Base-by-base conservation (phyloP, 2,888 invertebrate genomes). In the Ernsta delagoae region DNA sequence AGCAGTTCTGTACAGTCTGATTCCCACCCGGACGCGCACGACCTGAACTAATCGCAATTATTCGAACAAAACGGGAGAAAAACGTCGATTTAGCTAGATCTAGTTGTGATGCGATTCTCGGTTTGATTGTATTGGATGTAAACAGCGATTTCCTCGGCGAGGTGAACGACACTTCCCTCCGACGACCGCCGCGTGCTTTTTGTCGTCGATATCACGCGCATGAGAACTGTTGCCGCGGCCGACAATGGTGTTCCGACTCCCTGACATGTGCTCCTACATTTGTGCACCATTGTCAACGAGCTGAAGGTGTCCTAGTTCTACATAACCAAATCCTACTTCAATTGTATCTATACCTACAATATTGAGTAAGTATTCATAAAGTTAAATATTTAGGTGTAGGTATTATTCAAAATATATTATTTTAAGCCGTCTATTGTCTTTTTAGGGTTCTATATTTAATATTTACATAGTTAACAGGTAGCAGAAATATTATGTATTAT, bases 141-240 rank as follows among this genome's bases (percentile, higher is more conserved):
- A 86, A 84, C 82, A 85, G 77, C 76, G 80, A 83, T 85, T 87
- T 85, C 82, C 80, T 80, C 71, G 65, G 70, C 68, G 75, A 76
- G 88, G 87, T 88, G 83, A 88, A 86, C 78, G 88, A 86, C 87
- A 79, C 75, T 70, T 72, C 68, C 64, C 66, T 72, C 71, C 74
- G 77, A 75, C 77, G 64, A 75, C 77, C 63, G 69, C 70, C 70
- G 66, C 72, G 74, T 24, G 31, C 75, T 85, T 84, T 86, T 85
- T 84, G 79, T 78, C 71, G 77, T 70, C 72, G 76, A 76, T 79
- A 78, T 80, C 80, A 77, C 78, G 79, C 76, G 73, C 75, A 79
- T 83, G 66, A n/a, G 63, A 64, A 68, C 70, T 86, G 86, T 85
- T 80, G 74, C 71, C 69, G 65, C 70, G 75, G 73, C 72, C 79